Evolutionary conservation across 2,888 invertebrate genomes (phyloP).

Genomic region (Drosophila neoperkinsi): DNA sequence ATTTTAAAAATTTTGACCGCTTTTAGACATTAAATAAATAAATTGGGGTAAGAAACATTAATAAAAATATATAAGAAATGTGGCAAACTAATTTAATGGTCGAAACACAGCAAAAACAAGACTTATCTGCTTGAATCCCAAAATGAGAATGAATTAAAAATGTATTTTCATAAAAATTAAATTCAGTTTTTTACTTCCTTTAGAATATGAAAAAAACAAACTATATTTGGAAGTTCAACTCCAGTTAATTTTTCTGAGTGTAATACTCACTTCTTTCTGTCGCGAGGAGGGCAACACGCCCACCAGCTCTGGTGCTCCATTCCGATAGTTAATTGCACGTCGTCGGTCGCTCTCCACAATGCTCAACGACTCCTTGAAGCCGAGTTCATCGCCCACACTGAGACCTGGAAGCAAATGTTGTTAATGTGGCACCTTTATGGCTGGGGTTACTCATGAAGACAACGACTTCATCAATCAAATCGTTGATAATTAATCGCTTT

Average conservation of each 20-base stretch:
- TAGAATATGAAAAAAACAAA: not conserved
- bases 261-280: constrained; percentile 45
- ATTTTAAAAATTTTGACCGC: too few species aligned
- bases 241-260: not conserved
- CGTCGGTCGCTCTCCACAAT: constrained; percentile 90
- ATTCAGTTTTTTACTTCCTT: not conserved
- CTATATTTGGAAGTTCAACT: not conserved
- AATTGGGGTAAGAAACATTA: too few species aligned
- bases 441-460: not conserved
- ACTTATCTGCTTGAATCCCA: not conserved
- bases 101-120: not conserved
- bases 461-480: constrained; percentile 43
- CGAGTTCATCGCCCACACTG: constrained; percentile 94
- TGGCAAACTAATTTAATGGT: not conserved
- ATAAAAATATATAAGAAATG: too few species aligned
- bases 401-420: constrained; percentile 87
- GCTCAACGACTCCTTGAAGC: constrained; percentile 93
- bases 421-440: constrained; percentile 27
- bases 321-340: constrained; percentile 88
- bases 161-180: not conserved
- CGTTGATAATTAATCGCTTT: constrained; percentile 51
- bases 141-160: not conserved
- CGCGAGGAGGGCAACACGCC: constrained; percentile 80
- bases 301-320: constrained; percentile 85
- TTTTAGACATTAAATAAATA: too few species aligned